phyloP scores from a whole-genome alignment of 2,888 invertebrate genomes.

The Eurytoma adleriae region DNA sequence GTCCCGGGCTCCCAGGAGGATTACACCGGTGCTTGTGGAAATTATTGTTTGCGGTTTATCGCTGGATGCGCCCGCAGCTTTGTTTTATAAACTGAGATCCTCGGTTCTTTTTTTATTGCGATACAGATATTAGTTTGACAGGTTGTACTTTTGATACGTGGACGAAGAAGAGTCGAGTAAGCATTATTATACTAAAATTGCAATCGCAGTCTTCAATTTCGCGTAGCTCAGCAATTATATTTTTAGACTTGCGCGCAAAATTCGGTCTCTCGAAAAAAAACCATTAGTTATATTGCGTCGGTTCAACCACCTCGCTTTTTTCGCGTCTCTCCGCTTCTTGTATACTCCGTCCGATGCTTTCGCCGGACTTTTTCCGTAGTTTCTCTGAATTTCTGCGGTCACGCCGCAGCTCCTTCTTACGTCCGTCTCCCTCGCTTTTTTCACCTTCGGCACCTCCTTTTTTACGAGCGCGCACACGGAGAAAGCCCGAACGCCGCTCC shows the following conservation, averaged over 20 bases:
- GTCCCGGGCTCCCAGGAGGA: neutral
- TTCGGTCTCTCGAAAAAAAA: too few species aligned
- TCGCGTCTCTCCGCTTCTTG: neutral
- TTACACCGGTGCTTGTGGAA: neutral
- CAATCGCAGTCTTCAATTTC: too few species aligned
- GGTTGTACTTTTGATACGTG: too few species aligned
- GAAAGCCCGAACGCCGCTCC: slow-evolving; percentile 22
- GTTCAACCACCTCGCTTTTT: neutral
- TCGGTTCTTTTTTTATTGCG: too few species aligned
- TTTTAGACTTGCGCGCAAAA: too few species aligned
- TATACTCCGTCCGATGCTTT: neutral
- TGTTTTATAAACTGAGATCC: too few species aligned
- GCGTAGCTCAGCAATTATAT: too few species aligned
- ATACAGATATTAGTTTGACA: too few species aligned
- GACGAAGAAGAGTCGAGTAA: too few species aligned
- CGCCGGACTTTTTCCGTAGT: slow-evolving; percentile 11
- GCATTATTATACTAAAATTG: too few species aligned
- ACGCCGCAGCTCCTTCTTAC: slow-evolving; percentile 8
- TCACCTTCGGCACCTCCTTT: neutral
- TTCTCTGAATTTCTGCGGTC: slow-evolving; percentile 43
- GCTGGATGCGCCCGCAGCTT: too few species aligned
- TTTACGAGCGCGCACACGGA: slow-evolving; percentile 1
- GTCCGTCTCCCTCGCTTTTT: neutral
- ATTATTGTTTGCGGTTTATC: neutral
- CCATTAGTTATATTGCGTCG: too few species aligned